phyloP scores from a whole-genome alignment of 2,113 vertebrate species.

The Ornithorhynchus anatinus region DNA sequence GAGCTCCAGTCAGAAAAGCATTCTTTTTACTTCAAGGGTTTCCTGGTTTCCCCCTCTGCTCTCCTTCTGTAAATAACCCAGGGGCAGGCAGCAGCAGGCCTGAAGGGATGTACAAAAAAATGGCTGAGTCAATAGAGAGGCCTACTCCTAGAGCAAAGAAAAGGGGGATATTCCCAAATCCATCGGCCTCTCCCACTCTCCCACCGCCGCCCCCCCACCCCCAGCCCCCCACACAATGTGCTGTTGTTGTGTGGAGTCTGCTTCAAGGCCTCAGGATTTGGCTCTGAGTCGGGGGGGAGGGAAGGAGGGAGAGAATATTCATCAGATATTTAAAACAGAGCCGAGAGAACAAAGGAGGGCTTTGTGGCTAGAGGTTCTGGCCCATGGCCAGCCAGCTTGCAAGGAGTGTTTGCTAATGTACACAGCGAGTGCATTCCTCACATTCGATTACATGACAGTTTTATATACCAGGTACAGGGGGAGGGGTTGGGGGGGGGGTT shows the following conservation, averaged over 20 bases:
- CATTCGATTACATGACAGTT: conserved; percentile 58
- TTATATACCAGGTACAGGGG: conserved; percentile 45
- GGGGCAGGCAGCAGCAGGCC: conserved; percentile 35
- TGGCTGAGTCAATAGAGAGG: conserved; percentile 33
- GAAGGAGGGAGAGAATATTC: too few relatives aligned
- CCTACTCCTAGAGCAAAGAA: conserved; percentile 56
- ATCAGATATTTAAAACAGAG: conserved; percentile 79
- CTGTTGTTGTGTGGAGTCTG: conserved; percentile 68
- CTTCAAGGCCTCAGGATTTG: conserved; percentile 69
- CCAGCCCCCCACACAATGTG: conserved; percentile 66
- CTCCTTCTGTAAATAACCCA: conserved; percentile 35
- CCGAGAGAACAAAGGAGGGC: conserved; percentile 73
- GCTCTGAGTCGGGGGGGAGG: conserved; percentile 61
- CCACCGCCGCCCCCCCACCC: conserved; percentile 2
- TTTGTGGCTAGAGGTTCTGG: conserved; percentile 64
- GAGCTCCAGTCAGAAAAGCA: conserved; percentile 13
- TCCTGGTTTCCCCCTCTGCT: conserved; percentile 16
- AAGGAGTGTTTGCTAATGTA: conserved; percentile 56
- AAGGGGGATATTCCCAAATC: conserved; percentile 45
- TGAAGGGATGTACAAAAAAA: conserved; percentile 46
- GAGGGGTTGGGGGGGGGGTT: neutral
- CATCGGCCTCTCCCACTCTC: conserved; percentile 30
- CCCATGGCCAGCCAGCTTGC: conserved; percentile 42
- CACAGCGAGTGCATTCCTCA: conserved; percentile 56
- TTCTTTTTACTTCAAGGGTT: conserved; percentile 23